phyloP scores from a whole-genome alignment of 2,888 invertebrate genomes.

The Pseudococcus longispinus region DNA sequence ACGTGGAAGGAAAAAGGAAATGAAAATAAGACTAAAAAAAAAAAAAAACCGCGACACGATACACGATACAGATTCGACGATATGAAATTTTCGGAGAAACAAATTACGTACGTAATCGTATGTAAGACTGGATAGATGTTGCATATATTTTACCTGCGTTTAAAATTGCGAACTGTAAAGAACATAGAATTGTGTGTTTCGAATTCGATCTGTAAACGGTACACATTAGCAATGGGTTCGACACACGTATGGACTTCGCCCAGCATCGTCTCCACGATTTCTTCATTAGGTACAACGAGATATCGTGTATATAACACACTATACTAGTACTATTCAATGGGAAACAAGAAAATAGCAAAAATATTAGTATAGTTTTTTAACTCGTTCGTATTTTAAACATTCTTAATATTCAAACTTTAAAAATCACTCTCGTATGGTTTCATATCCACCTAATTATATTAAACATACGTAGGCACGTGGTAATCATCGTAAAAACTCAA shows the following conservation, averaged over 20 bases:
- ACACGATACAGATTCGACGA: neutral
- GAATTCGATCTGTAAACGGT: conserved; percentile 27
- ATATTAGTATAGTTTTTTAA: conserved; percentile 40
- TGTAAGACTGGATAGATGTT: conserved; percentile 19
- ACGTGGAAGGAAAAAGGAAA: neutral
- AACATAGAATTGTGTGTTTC: neutral
- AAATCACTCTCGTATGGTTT: too few species aligned
- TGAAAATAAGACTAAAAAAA: neutral
- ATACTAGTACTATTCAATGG: conserved; percentile 44
- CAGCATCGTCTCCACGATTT: neutral
- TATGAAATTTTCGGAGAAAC: neutral
- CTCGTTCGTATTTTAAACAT: neutral
- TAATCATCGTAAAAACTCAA: neutral
- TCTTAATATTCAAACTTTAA: neutral
- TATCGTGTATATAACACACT: conserved; percentile 23
- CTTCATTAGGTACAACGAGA: neutral
- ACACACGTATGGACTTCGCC: neutral
- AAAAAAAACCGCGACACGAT: neutral
- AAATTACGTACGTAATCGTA: neutral
- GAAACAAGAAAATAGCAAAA: conserved; percentile 52
- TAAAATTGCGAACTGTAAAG: conserved; percentile 45
- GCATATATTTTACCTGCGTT: conserved; percentile 49
- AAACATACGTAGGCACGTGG: too few species aligned
- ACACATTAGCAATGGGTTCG: neutral
- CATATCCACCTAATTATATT: too few species aligned